A percentile compares a stretch with the other conserved stretches of the same genome.
Conservation (phyloP, 2,888 invertebrate genomes). For the Drosophila leonis region DNA sequence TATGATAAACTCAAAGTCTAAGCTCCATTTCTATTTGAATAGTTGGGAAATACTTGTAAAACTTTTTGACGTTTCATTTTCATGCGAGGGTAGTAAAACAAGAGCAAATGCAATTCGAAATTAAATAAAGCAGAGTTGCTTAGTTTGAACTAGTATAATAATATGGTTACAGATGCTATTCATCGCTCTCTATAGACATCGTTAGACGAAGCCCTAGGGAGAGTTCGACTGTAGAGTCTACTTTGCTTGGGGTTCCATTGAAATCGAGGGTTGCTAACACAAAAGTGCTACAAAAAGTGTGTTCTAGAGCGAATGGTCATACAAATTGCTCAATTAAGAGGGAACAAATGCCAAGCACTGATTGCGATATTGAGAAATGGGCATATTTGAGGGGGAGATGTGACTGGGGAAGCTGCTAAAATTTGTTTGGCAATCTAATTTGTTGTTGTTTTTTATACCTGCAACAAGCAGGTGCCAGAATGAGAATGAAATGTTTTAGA, state of each 20-base stretch:
- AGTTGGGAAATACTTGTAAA: background rate
- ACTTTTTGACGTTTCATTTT: background rate
- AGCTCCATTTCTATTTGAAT: background rate
- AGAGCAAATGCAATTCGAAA: background rate
- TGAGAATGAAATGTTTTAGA: constrained; percentile 48
- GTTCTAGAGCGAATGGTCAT: constrained; percentile 26
- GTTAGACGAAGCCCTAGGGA: constrained; percentile 19
- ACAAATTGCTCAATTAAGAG: constrained; percentile 66
- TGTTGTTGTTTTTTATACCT: constrained; percentile 24
- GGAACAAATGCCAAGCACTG: constrained; percentile 35
- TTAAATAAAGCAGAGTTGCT: background rate
- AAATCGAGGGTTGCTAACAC: constrained; percentile 16
- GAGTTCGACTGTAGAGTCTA: constrained; percentile 8
- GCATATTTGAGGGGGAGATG: background rate
- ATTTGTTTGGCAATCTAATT: constrained; percentile 26
- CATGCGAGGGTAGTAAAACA: background rate
- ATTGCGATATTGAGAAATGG: constrained; percentile 52
- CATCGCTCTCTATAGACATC: constrained; percentile 25
- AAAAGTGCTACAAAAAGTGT: constrained; percentile 50
- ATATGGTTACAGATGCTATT: constrained; percentile 19
- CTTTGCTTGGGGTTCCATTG: background rate
- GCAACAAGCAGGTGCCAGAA: constrained; percentile 59
- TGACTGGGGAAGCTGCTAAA: background rate
- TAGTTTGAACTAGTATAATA: constrained; percentile 9
- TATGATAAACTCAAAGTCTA: no score